phyloP scores from a whole-genome alignment of 2,113 vertebrate species.

The Petaurus breviceps region DNA sequence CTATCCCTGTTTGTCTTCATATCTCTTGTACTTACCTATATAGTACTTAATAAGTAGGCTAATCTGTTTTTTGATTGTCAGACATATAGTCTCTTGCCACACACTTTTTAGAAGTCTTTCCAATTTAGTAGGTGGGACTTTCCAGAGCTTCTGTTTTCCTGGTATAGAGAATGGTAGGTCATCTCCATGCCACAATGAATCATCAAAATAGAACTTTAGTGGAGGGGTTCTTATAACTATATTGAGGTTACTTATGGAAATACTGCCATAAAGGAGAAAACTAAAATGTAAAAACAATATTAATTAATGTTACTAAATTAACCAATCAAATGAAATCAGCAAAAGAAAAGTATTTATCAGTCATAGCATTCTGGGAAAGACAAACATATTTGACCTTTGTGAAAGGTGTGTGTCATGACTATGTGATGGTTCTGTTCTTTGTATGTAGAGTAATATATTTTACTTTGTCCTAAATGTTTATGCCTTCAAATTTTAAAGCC shows the following conservation, averaged over 20 bases:
- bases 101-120: background rate
- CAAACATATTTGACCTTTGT: background rate
- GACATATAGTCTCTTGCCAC: background rate
- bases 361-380: background rate
- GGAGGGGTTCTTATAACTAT: background rate
- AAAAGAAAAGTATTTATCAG: slow-evolving; percentile 5
- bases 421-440: background rate
- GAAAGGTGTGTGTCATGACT: background rate
- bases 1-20: background rate
- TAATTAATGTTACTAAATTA: background rate
- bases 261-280: background rate
- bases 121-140: background rate
- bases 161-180: background rate
- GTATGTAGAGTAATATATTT: background rate
- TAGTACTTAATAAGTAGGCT: background rate
- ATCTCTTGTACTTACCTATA: background rate
- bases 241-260: background rate
- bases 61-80: background rate
- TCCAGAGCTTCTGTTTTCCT: background rate
- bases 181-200: background rate
- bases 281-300: background rate
- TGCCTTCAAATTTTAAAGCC: slow-evolving; percentile 33
- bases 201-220: background rate
- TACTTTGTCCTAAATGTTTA: background rate
- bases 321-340: background rate